Evolutionary conservation across 2,888 invertebrate species (phyloP).

Genomic region (Tetramorium bicarinatum): DNA sequence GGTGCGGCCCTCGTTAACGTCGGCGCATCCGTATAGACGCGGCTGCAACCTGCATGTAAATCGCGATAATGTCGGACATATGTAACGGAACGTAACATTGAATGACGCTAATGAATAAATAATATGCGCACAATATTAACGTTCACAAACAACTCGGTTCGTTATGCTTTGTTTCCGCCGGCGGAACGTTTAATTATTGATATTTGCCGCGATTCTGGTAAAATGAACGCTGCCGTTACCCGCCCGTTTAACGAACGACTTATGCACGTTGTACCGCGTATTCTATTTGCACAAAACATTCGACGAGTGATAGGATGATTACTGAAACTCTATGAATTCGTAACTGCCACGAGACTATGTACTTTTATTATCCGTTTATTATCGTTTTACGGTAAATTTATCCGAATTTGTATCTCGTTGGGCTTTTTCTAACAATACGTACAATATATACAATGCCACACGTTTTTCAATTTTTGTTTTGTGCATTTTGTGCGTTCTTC

Average conservation of each 20-base stretch:
- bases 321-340: conserved; percentile 48
- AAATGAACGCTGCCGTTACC: conserved; percentile 41
- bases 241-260: conserved; percentile 51
- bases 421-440: neutral
- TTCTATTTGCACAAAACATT: conserved; percentile 34
- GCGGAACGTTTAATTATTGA: conserved; percentile 68
- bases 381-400: conserved; percentile 8
- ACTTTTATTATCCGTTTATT: conserved; percentile 19
- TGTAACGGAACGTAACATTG: conserved; percentile 64
- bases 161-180: conserved; percentile 69
- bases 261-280: conserved; percentile 37
- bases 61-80: conserved; percentile 57
- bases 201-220: conserved; percentile 67
- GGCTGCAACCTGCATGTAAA: conserved; percentile 44
- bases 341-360: neutral
- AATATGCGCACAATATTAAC: conserved; percentile 70
- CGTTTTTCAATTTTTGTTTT: neutral
- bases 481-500: neutral
- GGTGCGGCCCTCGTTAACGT: conserved; percentile 67
- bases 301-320: conserved; percentile 46
- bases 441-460: neutral
- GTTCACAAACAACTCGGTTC: conserved; percentile 73
- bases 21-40: conserved; percentile 53
- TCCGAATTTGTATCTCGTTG: neutral
- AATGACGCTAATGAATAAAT: conserved; percentile 75